Base-by-base conservation (phyloP, 2,797 vertebrate species). In the Cottoperca gobio region DNA sequence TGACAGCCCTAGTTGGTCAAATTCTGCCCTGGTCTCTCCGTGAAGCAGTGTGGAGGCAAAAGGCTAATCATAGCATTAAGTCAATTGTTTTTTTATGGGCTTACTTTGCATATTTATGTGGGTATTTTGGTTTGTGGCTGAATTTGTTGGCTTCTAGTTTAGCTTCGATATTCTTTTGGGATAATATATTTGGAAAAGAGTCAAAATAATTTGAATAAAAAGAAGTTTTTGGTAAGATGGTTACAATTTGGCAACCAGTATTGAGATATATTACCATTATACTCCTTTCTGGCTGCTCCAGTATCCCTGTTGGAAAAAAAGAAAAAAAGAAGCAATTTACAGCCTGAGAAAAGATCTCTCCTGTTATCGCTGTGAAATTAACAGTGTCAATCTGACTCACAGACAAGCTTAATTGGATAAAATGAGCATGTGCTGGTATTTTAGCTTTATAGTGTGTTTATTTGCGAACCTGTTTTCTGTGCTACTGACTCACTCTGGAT, bases 381-480 rank as follows among this genome's bases (percentile, higher is more conserved):
- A 73, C 50, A 60, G 75, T 82, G 71, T 84, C 88, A 78, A 82
- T 89, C 26, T 76, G 68, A 88, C 59, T 70, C 68, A 70, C 76
- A 68, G 67, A 72, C 59, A 12, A 37, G 55, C 62, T 74, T 87
- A 81, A 88, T 81, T 89, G 64, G 81, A 85, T 79, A 70, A 85
- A 78, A 82, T 64, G 69, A 83, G 65, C 70, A 73, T 70, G 75
- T 85, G 74, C 63, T 88, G 76, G 64, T 78, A 49, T 90, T 86
- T 82, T 73, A 73, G 43, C 73, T 85, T 87, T 61, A 79, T 55
- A 48, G 57, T 53, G 43, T 84, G 71, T 85, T 84, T 88, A 83
- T 89, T 82, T 86, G 79, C 70, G 79, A 82, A 69, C 49, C 63
- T 60, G 54, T 67, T 68, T 19, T 54, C 45, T 74, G 79, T 52